A percentile compares a stretch with the other conserved stretches of the same genome.
phyloP scores from a whole-genome alignment of 2,888 invertebrate species.

The Chrysolina americana region DNA sequence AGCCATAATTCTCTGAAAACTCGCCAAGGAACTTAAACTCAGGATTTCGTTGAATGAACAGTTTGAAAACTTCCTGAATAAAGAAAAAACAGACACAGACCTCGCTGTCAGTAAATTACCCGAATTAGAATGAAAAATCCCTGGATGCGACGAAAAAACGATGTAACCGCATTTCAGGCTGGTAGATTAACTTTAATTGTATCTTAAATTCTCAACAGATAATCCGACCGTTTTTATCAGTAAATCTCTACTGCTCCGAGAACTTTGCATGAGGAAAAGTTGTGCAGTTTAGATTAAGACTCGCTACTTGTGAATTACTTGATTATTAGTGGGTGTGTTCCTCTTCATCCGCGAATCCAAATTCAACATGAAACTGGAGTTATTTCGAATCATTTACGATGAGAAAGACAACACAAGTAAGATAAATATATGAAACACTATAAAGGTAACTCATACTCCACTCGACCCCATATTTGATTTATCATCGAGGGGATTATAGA shows the following conservation, averaged over 20 bases:
- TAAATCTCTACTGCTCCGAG: constrained; percentile 56
- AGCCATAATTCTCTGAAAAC: too few relatives aligned
- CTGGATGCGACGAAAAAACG: constrained; percentile 27
- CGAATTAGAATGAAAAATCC: constrained; percentile 38
- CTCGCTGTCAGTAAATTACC: constrained; percentile 38
- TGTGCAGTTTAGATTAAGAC: constrained; percentile 53
- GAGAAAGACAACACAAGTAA: too few relatives aligned
- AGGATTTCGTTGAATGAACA: constrained; percentile 22
- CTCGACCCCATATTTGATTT: too few relatives aligned
- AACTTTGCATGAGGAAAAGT: constrained; percentile 49
- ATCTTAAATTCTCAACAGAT: constrained; percentile 62
- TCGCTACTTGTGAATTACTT: constrained; percentile 55
- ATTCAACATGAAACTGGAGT: not conserved
- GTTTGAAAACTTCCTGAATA: constrained; percentile 15
- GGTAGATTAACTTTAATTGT: constrained; percentile 63
- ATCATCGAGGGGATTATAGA: too few relatives aligned
- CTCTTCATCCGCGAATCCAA: not conserved
- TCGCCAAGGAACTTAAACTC: constrained; percentile 6
- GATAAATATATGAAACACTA: too few relatives aligned
- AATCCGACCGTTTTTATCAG: constrained; percentile 57
- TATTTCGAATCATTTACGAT: too few relatives aligned
- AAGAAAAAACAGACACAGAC: constrained; percentile 4
- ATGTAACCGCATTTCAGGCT: constrained; percentile 52
- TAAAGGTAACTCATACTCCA: too few relatives aligned
- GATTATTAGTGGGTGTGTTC: constrained; percentile 22